Evolutionary conservation across 2,797 vertebrate genomes (phyloP), one percentile per base, ranked within the genome.

Genomic region (Phaenicophaeus curvirostris): DNA sequence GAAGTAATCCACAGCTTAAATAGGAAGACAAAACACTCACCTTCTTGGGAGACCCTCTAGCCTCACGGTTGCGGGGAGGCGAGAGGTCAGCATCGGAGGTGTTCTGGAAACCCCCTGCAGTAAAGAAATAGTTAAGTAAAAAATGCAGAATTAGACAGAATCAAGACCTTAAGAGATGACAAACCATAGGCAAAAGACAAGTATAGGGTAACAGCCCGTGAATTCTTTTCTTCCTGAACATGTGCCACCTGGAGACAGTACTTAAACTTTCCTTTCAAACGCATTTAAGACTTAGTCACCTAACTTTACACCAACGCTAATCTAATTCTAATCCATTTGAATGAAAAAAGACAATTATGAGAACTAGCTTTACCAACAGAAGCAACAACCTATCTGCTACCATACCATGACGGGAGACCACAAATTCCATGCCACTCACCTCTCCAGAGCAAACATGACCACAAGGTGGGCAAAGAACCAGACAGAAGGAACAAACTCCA

Each of bases 361-460:
- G 6, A 48, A 3, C 17, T 4, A 39, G 13, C 11, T 21, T 20
- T 10, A 39, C 16, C 30, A 17, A 6, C 4, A 31, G 28, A 28
- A 61, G 20, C 0, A 2, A 2, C 20, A 30, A 14, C 21, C 39
- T 15, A 11, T 4, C 42, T 2, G 0, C n/a, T 19, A 30, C 55
- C 35, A n/a, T n/a, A n/a, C n/a, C n/a, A n/a, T n/a, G n/a, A n/a
- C n/a, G n/a, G n/a, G n/a, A n/a, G n/a, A n/a, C n/a, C n/a, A n/a
- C n/a, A n/a, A n/a, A n/a, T n/a, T n/a, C n/a, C n/a, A n/a, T n/a
- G n/a, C n/a, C n/a, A n/a, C n/a, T n/a, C n/a, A n/a, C n/a, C n/a
- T n/a, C n/a, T n/a, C n/a, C n/a, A 7, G 0, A 9, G 3, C 16
- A 24, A 11, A 42, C 11, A 2, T 0, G 3, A 3, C 2, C 14